Conservation (phyloP, 1,140 invertebrate genomes). For the Euura lappo region DNA sequence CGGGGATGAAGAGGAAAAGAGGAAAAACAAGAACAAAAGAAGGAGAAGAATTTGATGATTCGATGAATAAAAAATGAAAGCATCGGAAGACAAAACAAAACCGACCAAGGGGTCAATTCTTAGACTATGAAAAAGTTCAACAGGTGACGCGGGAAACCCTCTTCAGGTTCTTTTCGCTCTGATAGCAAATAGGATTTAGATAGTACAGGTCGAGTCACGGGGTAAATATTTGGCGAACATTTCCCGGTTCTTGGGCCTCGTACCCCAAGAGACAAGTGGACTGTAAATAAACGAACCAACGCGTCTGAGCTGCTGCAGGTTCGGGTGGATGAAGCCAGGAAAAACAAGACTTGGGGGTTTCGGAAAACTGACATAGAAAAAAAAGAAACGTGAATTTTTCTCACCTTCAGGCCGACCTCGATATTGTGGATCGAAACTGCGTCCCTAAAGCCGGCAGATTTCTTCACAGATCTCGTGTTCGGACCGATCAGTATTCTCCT, state of each 20-base stretch:
- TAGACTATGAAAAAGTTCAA: too few relatives aligned
- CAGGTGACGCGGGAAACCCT: too few relatives aligned
- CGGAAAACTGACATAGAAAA: not conserved
- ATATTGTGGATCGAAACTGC: not conserved
- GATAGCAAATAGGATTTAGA: constrained; percentile 5
- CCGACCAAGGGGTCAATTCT: too few relatives aligned
- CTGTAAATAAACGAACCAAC: not conserved
- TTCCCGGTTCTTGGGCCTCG: too few relatives aligned
- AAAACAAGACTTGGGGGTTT: not conserved
- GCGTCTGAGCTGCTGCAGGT: not conserved
- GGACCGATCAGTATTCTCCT: not conserved
- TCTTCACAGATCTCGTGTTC: not conserved
- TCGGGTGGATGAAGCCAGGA: not conserved
- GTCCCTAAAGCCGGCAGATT: not conserved
- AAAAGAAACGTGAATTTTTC: not conserved
- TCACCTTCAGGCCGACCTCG: not conserved
- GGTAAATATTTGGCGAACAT: not conserved
- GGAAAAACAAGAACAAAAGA: too few relatives aligned
- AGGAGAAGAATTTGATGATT: too few relatives aligned
- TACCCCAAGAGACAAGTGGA: not conserved
- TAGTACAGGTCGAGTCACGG: not conserved
- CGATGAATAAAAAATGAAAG: too few relatives aligned
- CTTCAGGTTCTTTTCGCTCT: not conserved
- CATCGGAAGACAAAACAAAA: too few relatives aligned
- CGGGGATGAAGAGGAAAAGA: not conserved